phyloP scores from a whole-genome alignment of 92 coral and sea anemone genomes.

The Desmophyllum pertusum region DNA sequence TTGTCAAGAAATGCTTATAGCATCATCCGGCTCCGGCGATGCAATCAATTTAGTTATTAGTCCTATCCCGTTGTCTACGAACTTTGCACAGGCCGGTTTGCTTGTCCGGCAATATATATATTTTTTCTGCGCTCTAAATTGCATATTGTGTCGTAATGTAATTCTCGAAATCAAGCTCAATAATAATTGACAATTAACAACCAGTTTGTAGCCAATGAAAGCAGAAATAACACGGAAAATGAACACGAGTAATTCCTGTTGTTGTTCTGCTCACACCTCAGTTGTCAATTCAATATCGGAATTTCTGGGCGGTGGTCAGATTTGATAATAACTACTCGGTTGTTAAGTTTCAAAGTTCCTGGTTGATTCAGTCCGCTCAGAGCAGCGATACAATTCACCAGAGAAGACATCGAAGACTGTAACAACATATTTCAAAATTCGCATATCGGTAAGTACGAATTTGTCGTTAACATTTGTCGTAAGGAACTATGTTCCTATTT shows the following conservation, averaged over 20 bases:
- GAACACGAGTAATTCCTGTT: not conserved
- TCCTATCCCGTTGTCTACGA: not conserved
- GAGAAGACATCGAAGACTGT: not conserved
- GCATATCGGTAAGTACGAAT: not conserved
- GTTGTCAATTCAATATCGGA: conserved; percentile 14
- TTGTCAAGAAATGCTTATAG: no score
- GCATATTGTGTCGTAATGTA: not conserved
- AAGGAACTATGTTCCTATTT: not conserved
- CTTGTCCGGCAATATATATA: no score
- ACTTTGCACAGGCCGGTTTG: no score
- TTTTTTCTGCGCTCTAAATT: not conserved
- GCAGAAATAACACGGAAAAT: not conserved
- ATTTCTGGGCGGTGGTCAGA: not conserved
- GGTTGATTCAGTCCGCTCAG: not conserved
- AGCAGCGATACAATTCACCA: not conserved
- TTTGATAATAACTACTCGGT: not conserved
- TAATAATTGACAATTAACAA: not conserved
- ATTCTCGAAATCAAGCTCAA: not conserved
- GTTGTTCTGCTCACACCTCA: not conserved
- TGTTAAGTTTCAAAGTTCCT: not conserved
- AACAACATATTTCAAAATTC: not conserved
- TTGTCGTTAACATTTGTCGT: not conserved
- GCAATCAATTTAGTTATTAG: not conserved
- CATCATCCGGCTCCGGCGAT: not conserved
- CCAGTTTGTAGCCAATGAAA: not conserved